phyloP scores from a whole-genome alignment of 2,888 invertebrate genomes.

The Anorthoa munda region DNA sequence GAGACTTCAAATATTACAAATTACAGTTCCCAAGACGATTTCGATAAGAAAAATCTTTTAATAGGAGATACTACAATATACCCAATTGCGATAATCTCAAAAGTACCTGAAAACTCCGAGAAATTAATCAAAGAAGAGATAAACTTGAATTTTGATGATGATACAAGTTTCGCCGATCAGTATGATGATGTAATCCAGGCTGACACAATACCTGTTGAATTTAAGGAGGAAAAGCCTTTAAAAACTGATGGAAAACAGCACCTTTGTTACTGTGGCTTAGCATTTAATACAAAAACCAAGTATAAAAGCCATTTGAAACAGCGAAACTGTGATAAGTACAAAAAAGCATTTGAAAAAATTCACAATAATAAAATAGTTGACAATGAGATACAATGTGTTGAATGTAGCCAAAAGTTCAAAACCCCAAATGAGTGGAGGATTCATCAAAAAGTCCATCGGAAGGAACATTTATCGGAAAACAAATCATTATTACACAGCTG shows the following conservation, averaged over 20 bases:
- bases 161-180: constrained; percentile 54
- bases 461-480: neutral
- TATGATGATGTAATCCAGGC: constrained; percentile 49
- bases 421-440: constrained; percentile 61
- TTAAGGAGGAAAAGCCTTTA: constrained; percentile 34
- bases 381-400: constrained; percentile 57
- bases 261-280: constrained; percentile 60
- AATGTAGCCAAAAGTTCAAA: constrained; percentile 68
- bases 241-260: constrained; percentile 36
- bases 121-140: constrained; percentile 52
- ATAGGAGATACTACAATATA: constrained; percentile 19
- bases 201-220: constrained; percentile 46
- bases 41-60: constrained; percentile 51
- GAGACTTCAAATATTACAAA: constrained; percentile 24
- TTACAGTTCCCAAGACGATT: constrained; percentile 15
- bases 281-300: constrained; percentile 57
- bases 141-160: constrained; percentile 43
- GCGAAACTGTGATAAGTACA: constrained; percentile 61
- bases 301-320: constrained; percentile 66
- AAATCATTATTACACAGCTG: constrained; percentile 12
- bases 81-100: neutral
- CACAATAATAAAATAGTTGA: constrained; percentile 49
- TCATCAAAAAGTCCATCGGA: constrained; percentile 61
- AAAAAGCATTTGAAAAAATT: constrained; percentile 51
- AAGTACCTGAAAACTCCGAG: constrained; percentile 7